Evolutionary conservation across 2,888 invertebrate species (phyloP).

Genomic region (Cheilosia urbana): DNA sequence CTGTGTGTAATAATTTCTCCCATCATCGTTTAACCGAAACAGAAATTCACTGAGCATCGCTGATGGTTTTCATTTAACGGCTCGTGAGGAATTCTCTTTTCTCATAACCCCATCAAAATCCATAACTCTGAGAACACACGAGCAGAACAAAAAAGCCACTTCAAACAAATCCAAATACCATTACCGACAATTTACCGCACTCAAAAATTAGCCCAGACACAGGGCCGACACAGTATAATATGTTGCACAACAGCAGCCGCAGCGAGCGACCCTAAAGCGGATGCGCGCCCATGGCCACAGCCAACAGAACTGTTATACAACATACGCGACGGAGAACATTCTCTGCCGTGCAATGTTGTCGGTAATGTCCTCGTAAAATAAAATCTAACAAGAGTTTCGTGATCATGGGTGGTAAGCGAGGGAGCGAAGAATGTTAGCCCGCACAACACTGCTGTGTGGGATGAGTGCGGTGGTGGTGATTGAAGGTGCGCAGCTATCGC

Average conservation of each 20-base stretch:
- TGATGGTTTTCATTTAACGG: constrained; percentile 13
- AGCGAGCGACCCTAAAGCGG: constrained; percentile 8
- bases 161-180: constrained; percentile 63
- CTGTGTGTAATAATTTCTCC: neutral
- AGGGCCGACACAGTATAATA: constrained; percentile 28
- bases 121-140: constrained; percentile 45
- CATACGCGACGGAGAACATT: neutral
- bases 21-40: constrained; percentile 39
- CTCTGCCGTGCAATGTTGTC: constrained; percentile 41
- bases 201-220: constrained; percentile 62
- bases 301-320: constrained; percentile 43
- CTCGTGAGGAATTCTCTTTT: constrained; percentile 4
- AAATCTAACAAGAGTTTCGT: constrained; percentile 72
- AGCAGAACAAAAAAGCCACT: constrained; percentile 22
- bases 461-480: constrained; percentile 29
- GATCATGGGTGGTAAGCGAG: constrained; percentile 28
- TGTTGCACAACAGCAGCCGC: constrained; percentile 11
- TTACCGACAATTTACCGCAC: constrained; percentile 64
- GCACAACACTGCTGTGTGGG: neutral
- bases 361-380: constrained; percentile 74
- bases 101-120: constrained; percentile 50
- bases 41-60: constrained; percentile 19
- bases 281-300: neutral
- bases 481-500: constrained; percentile 41
- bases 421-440: constrained; percentile 12